Base-by-base conservation (phyloP, 2,888 invertebrate species). In the Drosophila picticornis region DNA sequence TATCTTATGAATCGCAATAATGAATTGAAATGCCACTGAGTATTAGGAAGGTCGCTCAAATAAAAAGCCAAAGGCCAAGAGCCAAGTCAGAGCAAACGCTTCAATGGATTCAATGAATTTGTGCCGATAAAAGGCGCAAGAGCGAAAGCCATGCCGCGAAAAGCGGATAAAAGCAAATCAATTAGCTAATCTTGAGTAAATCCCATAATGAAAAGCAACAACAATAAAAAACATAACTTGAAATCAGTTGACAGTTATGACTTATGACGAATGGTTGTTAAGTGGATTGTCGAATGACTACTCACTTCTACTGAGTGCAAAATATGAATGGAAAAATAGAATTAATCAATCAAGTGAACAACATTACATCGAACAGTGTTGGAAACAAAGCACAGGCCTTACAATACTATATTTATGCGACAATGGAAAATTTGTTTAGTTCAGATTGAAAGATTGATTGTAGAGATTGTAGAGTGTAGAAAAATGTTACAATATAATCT, bases 141-240 rank as follows among this genome's bases (percentile, higher is more conserved):
- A 58, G 57, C 50, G 64, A 77, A 78, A 79, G 79, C 50, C 53
- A 51, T 31, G 56, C 68, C 52, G 38, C 19, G 32, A 53, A 56
- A 57, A 38, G 36, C 27, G 56, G 46, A 58, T 71, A 48, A 69
- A 69, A 62, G 62, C 70, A 74, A 77, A 77, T 83, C 86, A 83
- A 83, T 83, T 88, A 85, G 86, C 72, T 73, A 62, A 70, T 80
- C 74, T 71, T 53, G 59, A 48, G 58, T 68, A 60, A 58, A 55
- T 40, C 50, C 51, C 57, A 63, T 53, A 61, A 50, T 36, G 43
- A 34, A 36, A 36, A 62, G 43, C 29, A 27, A 51, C 19, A 46
- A 19, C 40, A 34, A 19, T 25, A 46, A 56, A 22, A 36, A 52
- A 63, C 27, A 19, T 13, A 11, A 34, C 9, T 16, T 22, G 31